A percentile compares a stretch with the other conserved stretches of the same genome.
Evolutionary conservation across 2,888 invertebrate species (phyloP).

Genomic region (Anagyrus pseudococci): DNA sequence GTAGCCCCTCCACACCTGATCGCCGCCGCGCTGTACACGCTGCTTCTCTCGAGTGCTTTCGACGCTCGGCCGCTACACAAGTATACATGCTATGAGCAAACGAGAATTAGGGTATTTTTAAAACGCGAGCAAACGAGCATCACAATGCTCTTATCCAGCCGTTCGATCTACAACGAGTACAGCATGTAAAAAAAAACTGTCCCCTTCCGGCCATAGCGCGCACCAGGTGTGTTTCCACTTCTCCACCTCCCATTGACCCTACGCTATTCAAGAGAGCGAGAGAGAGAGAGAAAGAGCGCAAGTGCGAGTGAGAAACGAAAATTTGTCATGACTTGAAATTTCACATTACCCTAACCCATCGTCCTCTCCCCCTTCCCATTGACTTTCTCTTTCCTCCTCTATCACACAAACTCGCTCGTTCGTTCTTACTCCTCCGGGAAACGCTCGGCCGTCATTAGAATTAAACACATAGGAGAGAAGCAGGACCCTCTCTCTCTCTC

Average conservation of each 20-base stretch:
- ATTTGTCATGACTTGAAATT: constrained; percentile 33
- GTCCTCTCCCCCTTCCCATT: not conserved
- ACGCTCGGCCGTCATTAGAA: constrained; percentile 28
- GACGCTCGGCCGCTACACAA: not conserved
- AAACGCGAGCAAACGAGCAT: not conserved
- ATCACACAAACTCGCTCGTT: not conserved
- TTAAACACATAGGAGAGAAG: constrained; percentile 24
- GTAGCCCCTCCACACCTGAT: constrained; percentile 4
- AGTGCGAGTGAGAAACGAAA: constrained; percentile 15
- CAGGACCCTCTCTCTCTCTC: constrained; percentile 1
- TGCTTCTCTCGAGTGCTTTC: too few species aligned
- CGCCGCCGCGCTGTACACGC: constrained; percentile 13
- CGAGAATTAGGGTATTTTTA: not conserved
- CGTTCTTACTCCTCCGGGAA: constrained; percentile 11
- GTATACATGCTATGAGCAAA: too few species aligned
- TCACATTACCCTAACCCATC: constrained; percentile 18
- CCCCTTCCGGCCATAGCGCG: constrained; percentile 25
- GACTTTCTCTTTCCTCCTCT: not conserved
- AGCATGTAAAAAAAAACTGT: constrained; percentile 14
- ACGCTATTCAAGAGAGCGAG: too few species aligned
- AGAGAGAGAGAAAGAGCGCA: not conserved
- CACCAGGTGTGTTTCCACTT: constrained; percentile 15
- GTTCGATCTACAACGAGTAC: constrained; percentile 12
- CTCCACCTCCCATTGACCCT: too few species aligned
- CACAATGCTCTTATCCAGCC: constrained; percentile 1